Evolutionary conservation across 2,888 invertebrate species (phyloP), one percentile per base, ranked within the genome.

Genomic region (Endomychus coccineus): DNA sequence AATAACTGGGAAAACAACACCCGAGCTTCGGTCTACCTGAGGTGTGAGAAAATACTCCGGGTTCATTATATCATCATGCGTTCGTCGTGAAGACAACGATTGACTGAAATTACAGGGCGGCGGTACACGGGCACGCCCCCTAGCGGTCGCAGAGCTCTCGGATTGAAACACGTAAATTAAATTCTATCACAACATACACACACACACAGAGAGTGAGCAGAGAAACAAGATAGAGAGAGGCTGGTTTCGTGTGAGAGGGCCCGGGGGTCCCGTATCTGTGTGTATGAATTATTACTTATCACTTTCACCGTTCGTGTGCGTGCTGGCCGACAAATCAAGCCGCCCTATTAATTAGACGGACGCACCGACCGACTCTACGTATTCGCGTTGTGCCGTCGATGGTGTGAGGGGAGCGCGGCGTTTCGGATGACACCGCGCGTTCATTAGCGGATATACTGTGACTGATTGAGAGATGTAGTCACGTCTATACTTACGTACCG

Each of bases 41-140:
- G 64, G 66, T 66, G 66, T 66, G 65, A 66, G 64, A 66, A 66
- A 64, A 66, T 62, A 61, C 55, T 55, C 58, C 58, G 58, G 62
- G 56, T 65, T 66, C 66, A 64, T 67, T 66, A 67, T 65, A 67
- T 66, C 66, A 65, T 67, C 67, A n/a, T n/a, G n/a, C n/a, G n/a
- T n/a, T n/a, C n/a, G n/a, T 62, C 62, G 58, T 61, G 64, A 64
- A 65, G 63, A 65, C 66, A 61, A 61, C 66, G 64, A 66, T 66
- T 62, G 65, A 58, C 59, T 58, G 49, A 65, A 64, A 67, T 67
- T 67, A 67, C 63, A 67, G 64, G 63, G 66, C 67, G 67, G 66
- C n/a, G n/a, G n/a, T 50, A 45, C 46, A 47, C 48, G 52, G 46
- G 52, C 55, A 62, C 64, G 51, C 46, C 49, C 41, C 40, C 35